These are phyloP conservation scores for Amphipoea oculea DNA, from an alignment of 2,888 invertebrate species.

Conservation along the genomic window DNA sequence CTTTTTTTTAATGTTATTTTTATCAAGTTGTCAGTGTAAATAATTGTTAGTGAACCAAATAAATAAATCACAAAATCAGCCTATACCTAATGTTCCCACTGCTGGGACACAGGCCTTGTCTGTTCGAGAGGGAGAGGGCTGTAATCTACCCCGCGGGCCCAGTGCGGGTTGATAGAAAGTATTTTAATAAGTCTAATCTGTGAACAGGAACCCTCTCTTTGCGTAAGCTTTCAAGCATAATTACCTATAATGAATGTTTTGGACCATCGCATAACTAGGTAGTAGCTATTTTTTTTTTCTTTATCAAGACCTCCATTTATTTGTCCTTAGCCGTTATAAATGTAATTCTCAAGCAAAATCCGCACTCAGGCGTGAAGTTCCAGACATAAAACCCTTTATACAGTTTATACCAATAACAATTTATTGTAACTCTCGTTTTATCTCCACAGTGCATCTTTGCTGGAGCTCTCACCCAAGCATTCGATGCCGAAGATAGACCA, in stretches of 20 bases:
- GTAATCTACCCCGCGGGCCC: neutral
- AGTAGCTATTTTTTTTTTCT: neutral
- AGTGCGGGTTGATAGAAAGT: neutral
- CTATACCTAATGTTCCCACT: no score
- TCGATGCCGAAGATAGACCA: neutral
- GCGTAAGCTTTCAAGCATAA: neutral
- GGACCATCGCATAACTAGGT: neutral
- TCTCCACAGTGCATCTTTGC: constrained; percentile 25
- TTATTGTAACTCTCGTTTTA: neutral
- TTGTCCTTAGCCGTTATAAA: neutral
- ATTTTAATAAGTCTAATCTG: neutral
- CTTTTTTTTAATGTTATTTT: no score
- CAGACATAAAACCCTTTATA: neutral
- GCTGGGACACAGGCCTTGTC: neutral
- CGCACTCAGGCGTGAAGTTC: no score
- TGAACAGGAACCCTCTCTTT: neutral
- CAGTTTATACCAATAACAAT: neutral
- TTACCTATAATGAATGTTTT: neutral
- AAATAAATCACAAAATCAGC: no score
- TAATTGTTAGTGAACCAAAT: no score
- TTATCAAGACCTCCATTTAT: neutral
- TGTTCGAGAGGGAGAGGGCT: neutral
- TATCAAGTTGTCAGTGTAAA: no score
- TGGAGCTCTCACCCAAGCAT: neutral
- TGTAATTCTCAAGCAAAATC: neutral